phyloP scores from a whole-genome alignment of 2,113 vertebrate genomes.

The Charadrius vociferus region DNA sequence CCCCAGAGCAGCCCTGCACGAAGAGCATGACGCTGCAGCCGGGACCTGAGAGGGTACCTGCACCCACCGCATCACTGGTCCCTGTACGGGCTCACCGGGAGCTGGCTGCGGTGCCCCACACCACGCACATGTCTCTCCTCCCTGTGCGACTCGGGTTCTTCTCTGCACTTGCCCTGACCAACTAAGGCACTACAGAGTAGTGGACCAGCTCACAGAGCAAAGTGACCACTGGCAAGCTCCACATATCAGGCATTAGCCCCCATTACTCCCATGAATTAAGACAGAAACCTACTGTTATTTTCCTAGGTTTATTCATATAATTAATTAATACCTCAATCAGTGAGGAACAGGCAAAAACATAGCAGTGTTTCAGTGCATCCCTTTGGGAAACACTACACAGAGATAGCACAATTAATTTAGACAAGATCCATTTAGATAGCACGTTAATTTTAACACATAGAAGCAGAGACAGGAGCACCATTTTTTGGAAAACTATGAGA shows the following conservation, averaged over 20 bases:
- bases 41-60: background rate
- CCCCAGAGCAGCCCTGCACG: background rate
- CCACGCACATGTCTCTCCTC: accelerated
- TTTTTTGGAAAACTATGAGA: background rate
- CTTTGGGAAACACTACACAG: constrained; percentile 23
- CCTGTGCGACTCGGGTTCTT: accelerated
- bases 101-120: background rate
- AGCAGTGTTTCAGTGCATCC: constrained; percentile 40
- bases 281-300: constrained; percentile 23
- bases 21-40: accelerated
- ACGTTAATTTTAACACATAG: constrained; percentile 28
- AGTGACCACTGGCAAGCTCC: background rate
- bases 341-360: constrained; percentile 31
- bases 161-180: background rate
- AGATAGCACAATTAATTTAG: constrained; percentile 54
- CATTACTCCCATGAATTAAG: background rate
- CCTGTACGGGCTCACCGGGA: accelerated
- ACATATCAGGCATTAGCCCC: background rate
- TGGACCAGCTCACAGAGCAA: background rate
- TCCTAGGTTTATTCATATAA: constrained; percentile 10
- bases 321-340: constrained; percentile 62
- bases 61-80: background rate
- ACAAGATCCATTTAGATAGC: constrained; percentile 39
- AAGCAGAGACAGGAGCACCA: background rate
- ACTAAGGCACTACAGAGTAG: accelerated